A percentile compares a stretch with the other conserved stretches of the same genome.
These are phyloP conservation scores for Ceratitis capitata DNA, from an alignment of 1,140 invertebrate genomes.

Conservation along the genomic window DNA sequence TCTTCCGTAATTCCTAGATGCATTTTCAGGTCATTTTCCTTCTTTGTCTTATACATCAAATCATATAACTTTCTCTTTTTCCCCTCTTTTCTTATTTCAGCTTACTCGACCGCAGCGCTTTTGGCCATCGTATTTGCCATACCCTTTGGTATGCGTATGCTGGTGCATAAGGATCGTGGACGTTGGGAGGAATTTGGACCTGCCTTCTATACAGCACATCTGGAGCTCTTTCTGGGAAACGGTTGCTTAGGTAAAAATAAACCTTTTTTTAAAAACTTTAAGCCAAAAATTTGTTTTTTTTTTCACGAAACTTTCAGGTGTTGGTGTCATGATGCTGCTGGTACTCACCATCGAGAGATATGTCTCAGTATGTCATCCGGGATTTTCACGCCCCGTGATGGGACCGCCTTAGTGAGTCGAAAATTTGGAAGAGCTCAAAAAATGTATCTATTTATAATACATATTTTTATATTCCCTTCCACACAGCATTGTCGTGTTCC, in stretches of 20 bases:
- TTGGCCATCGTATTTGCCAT: constrained; percentile 78
- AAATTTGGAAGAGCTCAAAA: neutral
- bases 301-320: constrained; percentile 66
- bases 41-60: no score
- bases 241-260: constrained; percentile 71
- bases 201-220: constrained; percentile 78
- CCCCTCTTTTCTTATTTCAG: constrained; percentile 66
- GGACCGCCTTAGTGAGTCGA: constrained; percentile 67
- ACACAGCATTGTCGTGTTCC: constrained; percentile 69
- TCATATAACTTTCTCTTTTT: no score
- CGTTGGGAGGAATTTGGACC: constrained; percentile 72
- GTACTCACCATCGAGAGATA: constrained; percentile 83
- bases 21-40: no score
- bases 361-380: constrained; percentile 82
- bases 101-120: constrained; percentile 76
- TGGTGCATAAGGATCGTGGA: constrained; percentile 73
- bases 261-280: neutral
- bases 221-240: constrained; percentile 80
- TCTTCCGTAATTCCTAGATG: no score
- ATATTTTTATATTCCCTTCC: constrained; percentile 6
- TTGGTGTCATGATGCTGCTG: constrained; percentile 81
- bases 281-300: neutral
- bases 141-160: constrained; percentile 75
- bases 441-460: neutral
- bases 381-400: constrained; percentile 71